Conservation (phyloP, 2,797 vertebrate species). For the Acipenser transmontanus region DNA sequence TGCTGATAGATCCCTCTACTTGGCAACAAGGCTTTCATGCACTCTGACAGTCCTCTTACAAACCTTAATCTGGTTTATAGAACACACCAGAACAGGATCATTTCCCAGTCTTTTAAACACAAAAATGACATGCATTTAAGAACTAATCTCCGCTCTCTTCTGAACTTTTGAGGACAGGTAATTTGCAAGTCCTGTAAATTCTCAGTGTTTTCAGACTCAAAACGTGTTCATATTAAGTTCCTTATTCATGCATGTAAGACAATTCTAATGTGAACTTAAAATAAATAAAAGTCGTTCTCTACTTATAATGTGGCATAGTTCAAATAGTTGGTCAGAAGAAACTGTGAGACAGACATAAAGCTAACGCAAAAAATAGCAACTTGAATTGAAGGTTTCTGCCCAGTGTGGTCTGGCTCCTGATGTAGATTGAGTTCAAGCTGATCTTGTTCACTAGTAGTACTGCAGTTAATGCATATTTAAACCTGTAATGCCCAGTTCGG, state of each 20-base stretch:
- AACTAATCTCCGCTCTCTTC: too few species aligned
- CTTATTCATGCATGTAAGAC: not conserved
- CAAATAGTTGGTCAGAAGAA: not conserved
- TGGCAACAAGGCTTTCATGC: too few species aligned
- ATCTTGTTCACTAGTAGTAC: constrained; percentile 19
- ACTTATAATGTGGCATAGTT: not conserved
- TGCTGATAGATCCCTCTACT: too few species aligned
- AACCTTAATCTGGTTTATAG: too few species aligned
- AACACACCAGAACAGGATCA: too few species aligned
- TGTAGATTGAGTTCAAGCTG: constrained; percentile 20
- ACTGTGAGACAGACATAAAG: not conserved
- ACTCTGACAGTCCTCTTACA: too few species aligned
- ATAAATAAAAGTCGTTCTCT: not conserved
- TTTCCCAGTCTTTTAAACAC: too few species aligned
- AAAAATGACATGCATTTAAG: too few species aligned
- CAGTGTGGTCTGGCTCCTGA: constrained; percentile 19
- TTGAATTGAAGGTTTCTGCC: not conserved
- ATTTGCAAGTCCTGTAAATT: too few species aligned
- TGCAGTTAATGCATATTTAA: too few species aligned
- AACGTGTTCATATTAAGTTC: not conserved
- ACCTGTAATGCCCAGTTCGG: too few species aligned
- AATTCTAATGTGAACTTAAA: not conserved
- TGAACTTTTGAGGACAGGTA: too few species aligned
- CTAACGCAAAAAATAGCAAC: not conserved
- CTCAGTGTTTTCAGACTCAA: not conserved